Conservation (phyloP, 2,113 vertebrate genomes). For the Hippocampus mohnikei region DNA sequence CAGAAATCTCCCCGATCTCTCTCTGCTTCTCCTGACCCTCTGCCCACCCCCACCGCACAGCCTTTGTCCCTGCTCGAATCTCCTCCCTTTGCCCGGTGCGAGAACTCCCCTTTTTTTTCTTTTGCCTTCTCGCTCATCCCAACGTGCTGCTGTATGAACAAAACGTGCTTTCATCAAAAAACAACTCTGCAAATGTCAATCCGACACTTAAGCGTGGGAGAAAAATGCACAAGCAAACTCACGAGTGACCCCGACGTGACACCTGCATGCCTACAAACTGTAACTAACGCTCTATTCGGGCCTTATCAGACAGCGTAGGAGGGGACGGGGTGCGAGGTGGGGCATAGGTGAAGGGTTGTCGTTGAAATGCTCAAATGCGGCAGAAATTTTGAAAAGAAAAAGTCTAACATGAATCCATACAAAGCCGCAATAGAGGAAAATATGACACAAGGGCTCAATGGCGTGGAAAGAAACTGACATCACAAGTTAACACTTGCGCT, state of each 20-base stretch:
- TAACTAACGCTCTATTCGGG: constrained; percentile 18
- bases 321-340: not conserved
- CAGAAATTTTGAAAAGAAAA: constrained; percentile 1
- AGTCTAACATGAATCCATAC: not conserved
- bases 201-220: constrained; percentile 41
- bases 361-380: constrained; percentile 54
- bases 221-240: constrained; percentile 27
- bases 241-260: constrained; percentile 23
- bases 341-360: constrained; percentile 29
- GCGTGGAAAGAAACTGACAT: not conserved
- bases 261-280: constrained; percentile 10
- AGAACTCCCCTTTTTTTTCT: constrained; percentile 39
- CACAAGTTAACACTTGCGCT: not conserved
- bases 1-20: constrained; percentile 38
- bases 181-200: constrained; percentile 38
- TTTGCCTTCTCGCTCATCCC: constrained; percentile 65
- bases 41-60: constrained; percentile 33
- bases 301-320: constrained; percentile 51
- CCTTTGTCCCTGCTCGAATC: constrained; percentile 16
- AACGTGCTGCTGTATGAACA: constrained; percentile 46
- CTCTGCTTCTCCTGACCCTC: not conserved
- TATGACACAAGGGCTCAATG: not conserved
- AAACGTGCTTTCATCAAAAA: constrained; percentile 59
- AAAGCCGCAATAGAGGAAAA: not conserved
- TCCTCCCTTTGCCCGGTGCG: constrained; percentile 36